Evolutionary conservation across 2,113 vertebrate species (phyloP).

Genomic region (Leucopternis melanops): DNA sequence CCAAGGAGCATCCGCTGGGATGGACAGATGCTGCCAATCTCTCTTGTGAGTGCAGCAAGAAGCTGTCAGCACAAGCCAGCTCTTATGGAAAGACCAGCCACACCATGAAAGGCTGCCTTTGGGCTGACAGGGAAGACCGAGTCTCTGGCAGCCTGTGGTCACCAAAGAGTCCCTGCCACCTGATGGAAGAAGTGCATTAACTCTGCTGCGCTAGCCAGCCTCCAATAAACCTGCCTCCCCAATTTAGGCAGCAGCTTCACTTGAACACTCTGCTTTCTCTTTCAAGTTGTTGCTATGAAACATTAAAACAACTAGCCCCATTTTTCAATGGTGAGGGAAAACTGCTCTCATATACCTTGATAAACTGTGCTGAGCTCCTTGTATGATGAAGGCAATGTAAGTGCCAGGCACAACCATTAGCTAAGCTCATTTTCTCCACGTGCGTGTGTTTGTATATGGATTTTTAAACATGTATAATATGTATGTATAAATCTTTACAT

Average conservation of each 20-base stretch:
- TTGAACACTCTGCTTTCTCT: background rate
- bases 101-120: background rate
- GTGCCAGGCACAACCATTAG: background rate
- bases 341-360: background rate
- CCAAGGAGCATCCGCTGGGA: background rate
- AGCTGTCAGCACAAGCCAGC: background rate
- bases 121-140: background rate
- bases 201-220: background rate
- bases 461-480: background rate
- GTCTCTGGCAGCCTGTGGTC: background rate
- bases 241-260: background rate
- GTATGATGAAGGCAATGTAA: background rate
- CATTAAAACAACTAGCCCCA: background rate
- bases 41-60: background rate
- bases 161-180: background rate
- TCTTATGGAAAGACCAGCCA: background rate
- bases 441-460: background rate
- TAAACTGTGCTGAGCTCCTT: background rate
- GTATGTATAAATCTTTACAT: background rate
- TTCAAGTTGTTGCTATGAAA: background rate
- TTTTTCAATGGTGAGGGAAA: background rate
- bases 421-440: background rate
- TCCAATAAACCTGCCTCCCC: background rate
- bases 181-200: background rate
- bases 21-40: background rate